A percentile compares a stretch with the other conserved stretches of the same genome.
These are phyloP conservation scores for Acanthurus leucopareius DNA, from an alignment of 2,797 vertebrate genomes.

Conservation along the genomic window DNA sequence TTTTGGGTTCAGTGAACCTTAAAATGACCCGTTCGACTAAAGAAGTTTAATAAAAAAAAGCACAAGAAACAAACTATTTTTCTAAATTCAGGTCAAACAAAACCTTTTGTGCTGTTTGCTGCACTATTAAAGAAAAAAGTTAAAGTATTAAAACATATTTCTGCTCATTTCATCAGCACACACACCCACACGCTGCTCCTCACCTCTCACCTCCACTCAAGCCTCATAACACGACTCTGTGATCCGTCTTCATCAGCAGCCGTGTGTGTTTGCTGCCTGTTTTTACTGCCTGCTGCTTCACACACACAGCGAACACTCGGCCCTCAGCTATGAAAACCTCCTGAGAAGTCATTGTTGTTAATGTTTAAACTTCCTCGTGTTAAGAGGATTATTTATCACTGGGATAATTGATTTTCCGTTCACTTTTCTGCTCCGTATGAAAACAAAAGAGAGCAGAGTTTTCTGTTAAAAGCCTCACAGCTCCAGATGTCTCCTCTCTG, in stretches of 20 bases:
- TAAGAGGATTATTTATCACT: slow-evolving; percentile 64
- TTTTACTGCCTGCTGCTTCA: slow-evolving; percentile 10
- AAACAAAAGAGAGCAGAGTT: slow-evolving; percentile 11
- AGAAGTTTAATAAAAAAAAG: no score
- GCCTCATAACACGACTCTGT: neutral
- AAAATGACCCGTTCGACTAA: no score
- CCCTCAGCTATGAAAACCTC: slow-evolving; percentile 44
- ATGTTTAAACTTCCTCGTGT: slow-evolving; percentile 34
- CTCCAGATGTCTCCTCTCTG: neutral
- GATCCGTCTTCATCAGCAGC: slow-evolving; percentile 22
- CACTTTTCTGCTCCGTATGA: slow-evolving; percentile 41
- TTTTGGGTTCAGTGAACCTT: no score
- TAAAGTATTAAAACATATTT: slow-evolving; percentile 16
- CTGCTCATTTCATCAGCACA: slow-evolving; percentile 44
- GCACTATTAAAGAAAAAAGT: no score
- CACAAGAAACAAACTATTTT: no score
- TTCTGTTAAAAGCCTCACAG: neutral
- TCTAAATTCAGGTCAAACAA: no score
- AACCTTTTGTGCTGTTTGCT: no score
- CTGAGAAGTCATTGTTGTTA: slow-evolving; percentile 45
- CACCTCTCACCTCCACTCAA: slow-evolving; percentile 41
- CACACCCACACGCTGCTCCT: slow-evolving; percentile 24
- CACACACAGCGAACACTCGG: slow-evolving; percentile 20
- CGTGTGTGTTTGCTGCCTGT: slow-evolving; percentile 22
- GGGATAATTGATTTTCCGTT: slow-evolving; percentile 54